These are phyloP conservation scores for Siniperca undulata DNA, from an alignment of 2,797 vertebrate genomes.

Conservation along the genomic window DNA sequence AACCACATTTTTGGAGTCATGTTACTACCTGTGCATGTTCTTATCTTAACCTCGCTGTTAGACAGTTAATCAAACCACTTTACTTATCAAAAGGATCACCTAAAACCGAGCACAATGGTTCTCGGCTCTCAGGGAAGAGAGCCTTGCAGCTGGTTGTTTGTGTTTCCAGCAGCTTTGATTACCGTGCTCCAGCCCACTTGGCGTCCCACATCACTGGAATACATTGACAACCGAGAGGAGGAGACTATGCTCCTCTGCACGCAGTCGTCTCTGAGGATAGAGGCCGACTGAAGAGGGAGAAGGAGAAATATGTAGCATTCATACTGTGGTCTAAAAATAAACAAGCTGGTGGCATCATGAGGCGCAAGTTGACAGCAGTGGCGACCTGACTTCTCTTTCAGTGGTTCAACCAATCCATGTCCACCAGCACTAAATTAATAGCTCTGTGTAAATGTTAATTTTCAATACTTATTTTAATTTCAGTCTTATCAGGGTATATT, in stretches of 20 bases:
- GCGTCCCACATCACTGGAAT: slow-evolving; percentile 85
- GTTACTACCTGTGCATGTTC: slow-evolving; percentile 48
- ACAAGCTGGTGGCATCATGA: slow-evolving; percentile 24
- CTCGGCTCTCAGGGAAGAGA: slow-evolving; percentile 11
- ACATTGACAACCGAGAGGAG: slow-evolving; percentile 85
- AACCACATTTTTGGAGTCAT: slow-evolving; percentile 38
- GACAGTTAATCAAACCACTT: slow-evolving; percentile 69
- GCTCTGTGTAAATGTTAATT: neutral
- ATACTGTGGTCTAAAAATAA: slow-evolving; percentile 56
- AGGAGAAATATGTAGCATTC: slow-evolving; percentile 15
- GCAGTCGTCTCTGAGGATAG: slow-evolving; percentile 80
- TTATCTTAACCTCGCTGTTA: slow-evolving; percentile 56
- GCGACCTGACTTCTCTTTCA: slow-evolving; percentile 14
- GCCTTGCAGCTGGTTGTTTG: slow-evolving; percentile 61
- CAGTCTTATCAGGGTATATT: slow-evolving; percentile 1
- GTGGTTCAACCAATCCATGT: neutral
- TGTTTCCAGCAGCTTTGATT: slow-evolving; percentile 77
- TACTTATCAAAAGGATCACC: slow-evolving; percentile 56
- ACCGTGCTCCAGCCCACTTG: slow-evolving; percentile 86
- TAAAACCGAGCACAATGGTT: slow-evolving; percentile 22
- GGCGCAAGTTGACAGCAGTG: slow-evolving; percentile 9
- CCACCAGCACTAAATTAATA: neutral
- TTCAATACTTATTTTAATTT: slow-evolving; percentile 4
- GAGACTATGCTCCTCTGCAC: slow-evolving; percentile 78
- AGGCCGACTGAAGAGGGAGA: slow-evolving; percentile 45